These are phyloP conservation scores for Plebejus melissa DNA, from an alignment of 2,888 invertebrate species.

Conservation along the genomic window DNA sequence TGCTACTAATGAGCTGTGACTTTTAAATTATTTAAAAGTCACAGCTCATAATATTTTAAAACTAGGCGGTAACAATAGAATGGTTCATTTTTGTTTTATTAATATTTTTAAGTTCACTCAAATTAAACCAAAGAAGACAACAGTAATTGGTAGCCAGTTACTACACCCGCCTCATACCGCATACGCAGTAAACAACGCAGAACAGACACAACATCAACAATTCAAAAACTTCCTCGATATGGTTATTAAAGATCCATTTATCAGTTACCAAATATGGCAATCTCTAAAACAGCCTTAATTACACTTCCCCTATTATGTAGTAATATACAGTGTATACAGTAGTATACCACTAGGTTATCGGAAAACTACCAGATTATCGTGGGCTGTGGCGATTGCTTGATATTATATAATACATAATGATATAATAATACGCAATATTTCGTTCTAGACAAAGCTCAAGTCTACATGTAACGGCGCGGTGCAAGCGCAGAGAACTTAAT, in stretches of 20 bases:
- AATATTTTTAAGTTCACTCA: too few species aligned
- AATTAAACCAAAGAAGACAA: too few species aligned
- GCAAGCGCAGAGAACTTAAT: neutral
- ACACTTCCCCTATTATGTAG: neutral
- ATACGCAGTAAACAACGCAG: neutral
- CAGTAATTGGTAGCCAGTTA: too few species aligned
- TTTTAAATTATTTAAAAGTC: too few species aligned
- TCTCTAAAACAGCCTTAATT: neutral
- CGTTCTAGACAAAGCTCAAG: neutral
- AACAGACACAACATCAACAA: neutral
- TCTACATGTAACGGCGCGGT: neutral
- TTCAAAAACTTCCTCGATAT: neutral
- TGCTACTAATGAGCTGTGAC: too few species aligned
- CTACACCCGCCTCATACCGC: neutral
- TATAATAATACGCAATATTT: slow-evolving; percentile 2
- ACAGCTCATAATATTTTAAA: too few species aligned
- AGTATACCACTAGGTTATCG: neutral
- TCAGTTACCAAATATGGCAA: neutral
- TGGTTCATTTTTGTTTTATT: too few species aligned
- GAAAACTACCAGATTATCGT: neutral
- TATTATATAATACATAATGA: neutral
- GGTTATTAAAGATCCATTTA: neutral
- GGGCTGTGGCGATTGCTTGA: neutral
- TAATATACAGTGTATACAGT: neutral
- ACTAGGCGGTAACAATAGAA: too few species aligned